phyloP scores from a whole-genome alignment of 2,888 invertebrate genomes.

The Baccha elongata region DNA sequence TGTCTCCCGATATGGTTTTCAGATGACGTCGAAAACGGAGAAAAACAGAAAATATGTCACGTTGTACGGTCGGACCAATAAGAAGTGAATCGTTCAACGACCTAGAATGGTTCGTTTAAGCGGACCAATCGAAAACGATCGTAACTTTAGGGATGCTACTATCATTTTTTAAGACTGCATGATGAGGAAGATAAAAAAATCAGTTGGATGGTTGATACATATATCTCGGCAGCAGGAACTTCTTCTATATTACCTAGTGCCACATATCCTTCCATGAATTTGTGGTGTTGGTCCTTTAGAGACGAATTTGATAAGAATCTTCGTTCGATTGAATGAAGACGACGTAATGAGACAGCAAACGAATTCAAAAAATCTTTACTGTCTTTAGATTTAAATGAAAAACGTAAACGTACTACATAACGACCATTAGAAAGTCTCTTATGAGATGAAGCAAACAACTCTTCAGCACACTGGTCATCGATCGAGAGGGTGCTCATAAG shows the following conservation, averaged over 20 bases:
- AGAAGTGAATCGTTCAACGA: too few species aligned
- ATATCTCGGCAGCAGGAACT: slow-evolving; percentile 9
- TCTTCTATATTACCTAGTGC: slow-evolving; percentile 12
- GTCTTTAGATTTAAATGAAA: slow-evolving; percentile 6
- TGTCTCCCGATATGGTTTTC: too few species aligned
- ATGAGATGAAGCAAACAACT: not conserved
- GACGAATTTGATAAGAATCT: not conserved
- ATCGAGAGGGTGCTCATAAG: not conserved
- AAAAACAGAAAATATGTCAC: too few species aligned
- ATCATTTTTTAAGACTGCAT: too few species aligned
- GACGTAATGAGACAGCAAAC: not conserved
- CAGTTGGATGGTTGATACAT: not conserved
- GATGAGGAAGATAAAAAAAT: slow-evolving; percentile 5
- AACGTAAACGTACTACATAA: slow-evolving; percentile 7
- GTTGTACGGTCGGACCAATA: too few species aligned
- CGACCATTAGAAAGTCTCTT: slow-evolving; percentile 2
- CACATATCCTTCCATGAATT: slow-evolving; percentile 4
- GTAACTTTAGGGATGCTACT: too few species aligned
- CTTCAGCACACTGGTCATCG: slow-evolving; percentile 20
- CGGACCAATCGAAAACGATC: too few species aligned
- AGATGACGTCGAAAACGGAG: too few species aligned
- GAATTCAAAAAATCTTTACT: slow-evolving; percentile 1
- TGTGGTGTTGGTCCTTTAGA: not conserved
- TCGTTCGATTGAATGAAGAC: not conserved
- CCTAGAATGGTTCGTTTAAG: too few species aligned